These are phyloP conservation scores for Pelagia noctiluca DNA, from an alignment of 30 jellyfish, hydroid and myxozoan species.

Conservation along the genomic window DNA sequence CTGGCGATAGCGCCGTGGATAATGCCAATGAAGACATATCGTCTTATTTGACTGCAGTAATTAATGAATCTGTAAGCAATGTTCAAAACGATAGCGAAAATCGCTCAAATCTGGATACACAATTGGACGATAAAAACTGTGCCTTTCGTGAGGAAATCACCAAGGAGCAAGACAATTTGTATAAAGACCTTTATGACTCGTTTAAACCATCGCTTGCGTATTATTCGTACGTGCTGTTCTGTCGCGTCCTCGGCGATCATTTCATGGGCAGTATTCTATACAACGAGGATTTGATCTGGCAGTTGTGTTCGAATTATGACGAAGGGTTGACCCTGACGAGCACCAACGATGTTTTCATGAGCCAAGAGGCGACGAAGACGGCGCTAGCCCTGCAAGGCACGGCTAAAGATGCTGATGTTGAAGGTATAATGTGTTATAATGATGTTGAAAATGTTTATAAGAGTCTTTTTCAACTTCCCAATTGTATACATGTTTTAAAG, in stretches of 20 bases:
- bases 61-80: no score
- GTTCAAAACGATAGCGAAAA: no score
- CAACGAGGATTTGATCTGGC: constrained; percentile 91
- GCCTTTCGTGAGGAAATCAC: no score
- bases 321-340: constrained; percentile 72
- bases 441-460: no score
- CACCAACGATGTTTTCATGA: not conserved
- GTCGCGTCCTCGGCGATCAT: constrained; percentile 82
- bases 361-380: not conserved
- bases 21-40: no score
- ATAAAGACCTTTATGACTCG: constrained; percentile 69
- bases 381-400: constrained; percentile 10
- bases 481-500: no score
- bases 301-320: constrained; percentile 81
- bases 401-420: not conserved
- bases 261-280: constrained; percentile 79
- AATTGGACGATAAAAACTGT: no score
- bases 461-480: no score
- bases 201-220: constrained; percentile 88
- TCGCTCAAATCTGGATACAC: no score
- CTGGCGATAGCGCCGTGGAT: not conserved
- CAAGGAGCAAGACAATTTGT: constrained; percentile 2
- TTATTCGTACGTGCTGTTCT: constrained; percentile 87
- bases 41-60: no score
- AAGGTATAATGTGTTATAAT: no score